Percentiles rank a stretch among this genome's conserved stretches.
These are phyloP conservation scores for Creontiades dilutus DNA, from an alignment of 2,888 invertebrate species.

Conservation along the genomic window DNA sequence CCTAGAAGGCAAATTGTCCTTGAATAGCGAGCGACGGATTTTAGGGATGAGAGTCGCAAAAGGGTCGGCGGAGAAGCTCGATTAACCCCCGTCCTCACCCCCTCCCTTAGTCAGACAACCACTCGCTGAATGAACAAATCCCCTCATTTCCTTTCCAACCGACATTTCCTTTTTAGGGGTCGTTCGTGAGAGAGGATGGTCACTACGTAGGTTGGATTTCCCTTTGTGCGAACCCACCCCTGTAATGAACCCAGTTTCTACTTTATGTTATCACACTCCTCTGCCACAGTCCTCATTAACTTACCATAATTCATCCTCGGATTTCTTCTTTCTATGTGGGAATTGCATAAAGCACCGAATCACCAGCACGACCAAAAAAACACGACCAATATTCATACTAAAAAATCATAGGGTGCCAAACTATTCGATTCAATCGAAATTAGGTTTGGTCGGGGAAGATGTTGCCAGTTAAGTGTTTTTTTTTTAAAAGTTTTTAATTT, in stretches of 20 bases:
- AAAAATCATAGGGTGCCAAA: not conserved
- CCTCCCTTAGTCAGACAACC: not conserved
- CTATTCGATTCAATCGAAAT: not conserved
- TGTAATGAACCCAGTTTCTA: conserved; percentile 17
- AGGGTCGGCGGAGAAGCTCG: conserved; percentile 18
- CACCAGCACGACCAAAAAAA: too few relatives aligned
- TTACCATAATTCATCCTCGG: not conserved
- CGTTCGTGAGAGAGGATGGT: not conserved
- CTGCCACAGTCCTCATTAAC: not conserved
- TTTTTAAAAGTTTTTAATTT: too few relatives aligned
- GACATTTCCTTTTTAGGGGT: conserved; percentile 20
- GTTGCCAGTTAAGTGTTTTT: not conserved
- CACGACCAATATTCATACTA: not conserved
- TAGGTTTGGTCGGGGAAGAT: not conserved
- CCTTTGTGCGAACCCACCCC: conserved; percentile 20
- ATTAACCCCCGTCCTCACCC: not conserved
- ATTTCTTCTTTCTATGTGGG: not conserved
- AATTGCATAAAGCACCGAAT: not conserved
- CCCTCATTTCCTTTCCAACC: conserved; percentile 39
- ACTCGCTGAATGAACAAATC: conserved; percentile 39
- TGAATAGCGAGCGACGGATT: conserved; percentile 37
- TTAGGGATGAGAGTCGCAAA: conserved; percentile 17
- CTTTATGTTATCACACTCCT: not conserved
- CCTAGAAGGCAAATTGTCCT: conserved; percentile 25
- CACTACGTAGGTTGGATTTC: conserved; percentile 22